These are phyloP conservation scores for Hyppa rectilinea DNA, from an alignment of 2,888 invertebrate species.

Conservation along the genomic window DNA sequence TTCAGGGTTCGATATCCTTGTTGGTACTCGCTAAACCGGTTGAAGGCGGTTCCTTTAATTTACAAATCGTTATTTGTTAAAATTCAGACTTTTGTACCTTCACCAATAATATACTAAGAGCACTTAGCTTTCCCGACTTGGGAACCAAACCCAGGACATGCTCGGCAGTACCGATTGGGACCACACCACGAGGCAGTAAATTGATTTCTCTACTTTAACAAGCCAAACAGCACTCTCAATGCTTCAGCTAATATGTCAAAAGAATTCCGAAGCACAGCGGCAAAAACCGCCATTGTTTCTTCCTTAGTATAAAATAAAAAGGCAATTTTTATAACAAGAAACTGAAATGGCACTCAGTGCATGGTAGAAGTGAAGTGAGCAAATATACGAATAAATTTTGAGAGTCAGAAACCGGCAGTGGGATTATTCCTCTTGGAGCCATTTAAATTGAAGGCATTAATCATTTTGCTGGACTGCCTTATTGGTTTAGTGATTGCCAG, in stretches of 20 bases:
- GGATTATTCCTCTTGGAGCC: conserved; percentile 58
- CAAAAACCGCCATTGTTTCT: conserved; percentile 26
- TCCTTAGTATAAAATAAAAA: conserved; percentile 40
- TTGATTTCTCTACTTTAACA: neutral
- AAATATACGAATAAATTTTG: conserved; percentile 72
- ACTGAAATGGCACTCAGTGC: conserved; percentile 66
- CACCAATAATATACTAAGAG: too few species aligned
- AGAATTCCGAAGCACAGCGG: neutral
- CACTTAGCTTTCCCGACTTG: too few species aligned
- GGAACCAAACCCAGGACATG: neutral
- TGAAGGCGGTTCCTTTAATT: too few species aligned
- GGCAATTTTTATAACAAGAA: conserved; percentile 58
- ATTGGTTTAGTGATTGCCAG: neutral
- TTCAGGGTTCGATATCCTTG: too few species aligned
- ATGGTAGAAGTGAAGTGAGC: conserved; percentile 64
- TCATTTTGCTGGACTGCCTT: neutral
- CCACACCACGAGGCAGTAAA: neutral
- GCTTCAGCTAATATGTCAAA: conserved; percentile 1
- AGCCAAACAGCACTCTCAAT: too few species aligned
- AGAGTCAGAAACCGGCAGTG: conserved; percentile 62
- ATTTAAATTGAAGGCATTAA: neutral
- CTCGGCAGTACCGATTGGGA: neutral
- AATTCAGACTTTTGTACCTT: too few species aligned
- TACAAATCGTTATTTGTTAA: too few species aligned
- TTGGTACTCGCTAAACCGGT: too few species aligned